These are phyloP conservation scores for Vombatus ursinus DNA, from an alignment of 2,113 vertebrate species.

Conservation along the genomic window DNA sequence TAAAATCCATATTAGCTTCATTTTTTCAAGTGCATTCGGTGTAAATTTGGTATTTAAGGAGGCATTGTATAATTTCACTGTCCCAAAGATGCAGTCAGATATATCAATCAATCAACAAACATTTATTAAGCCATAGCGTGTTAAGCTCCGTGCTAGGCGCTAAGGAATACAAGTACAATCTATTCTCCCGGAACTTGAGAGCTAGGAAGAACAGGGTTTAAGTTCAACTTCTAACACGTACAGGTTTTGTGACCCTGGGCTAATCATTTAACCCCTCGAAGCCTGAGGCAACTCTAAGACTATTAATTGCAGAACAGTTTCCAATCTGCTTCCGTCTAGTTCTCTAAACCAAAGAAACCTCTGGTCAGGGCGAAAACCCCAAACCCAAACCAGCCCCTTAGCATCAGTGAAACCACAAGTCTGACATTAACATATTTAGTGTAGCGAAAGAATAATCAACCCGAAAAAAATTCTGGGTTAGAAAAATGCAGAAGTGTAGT, in stretches of 20 bases:
- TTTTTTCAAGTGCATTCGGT: neutral
- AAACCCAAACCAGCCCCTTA: neutral
- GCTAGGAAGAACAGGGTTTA: neutral
- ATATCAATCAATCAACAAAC: neutral
- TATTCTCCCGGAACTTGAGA: neutral
- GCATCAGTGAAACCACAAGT: neutral
- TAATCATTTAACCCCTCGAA: neutral
- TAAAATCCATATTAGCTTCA: neutral
- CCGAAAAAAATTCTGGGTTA: neutral
- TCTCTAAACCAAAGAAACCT: neutral
- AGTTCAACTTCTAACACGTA: neutral
- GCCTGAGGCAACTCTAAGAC: neutral
- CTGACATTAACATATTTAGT: neutral
- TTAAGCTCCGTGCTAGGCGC: too few species aligned
- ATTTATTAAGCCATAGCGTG: neutral
- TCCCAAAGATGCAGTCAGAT: neutral
- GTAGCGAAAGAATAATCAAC: neutral
- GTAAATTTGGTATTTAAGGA: conserved; percentile 8
- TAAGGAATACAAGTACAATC: neutral
- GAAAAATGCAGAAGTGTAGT: neutral
- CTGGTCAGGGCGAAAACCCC: neutral
- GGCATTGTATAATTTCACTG: conserved; percentile 1
- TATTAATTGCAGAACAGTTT: neutral
- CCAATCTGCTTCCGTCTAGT: neutral
- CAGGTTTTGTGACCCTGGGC: neutral